Percentiles rank a stretch among this genome's conserved stretches.
These are phyloP conservation scores for Drosophila ananassae DNA, from an alignment of 1,140 invertebrate species.

Conservation along the genomic window DNA sequence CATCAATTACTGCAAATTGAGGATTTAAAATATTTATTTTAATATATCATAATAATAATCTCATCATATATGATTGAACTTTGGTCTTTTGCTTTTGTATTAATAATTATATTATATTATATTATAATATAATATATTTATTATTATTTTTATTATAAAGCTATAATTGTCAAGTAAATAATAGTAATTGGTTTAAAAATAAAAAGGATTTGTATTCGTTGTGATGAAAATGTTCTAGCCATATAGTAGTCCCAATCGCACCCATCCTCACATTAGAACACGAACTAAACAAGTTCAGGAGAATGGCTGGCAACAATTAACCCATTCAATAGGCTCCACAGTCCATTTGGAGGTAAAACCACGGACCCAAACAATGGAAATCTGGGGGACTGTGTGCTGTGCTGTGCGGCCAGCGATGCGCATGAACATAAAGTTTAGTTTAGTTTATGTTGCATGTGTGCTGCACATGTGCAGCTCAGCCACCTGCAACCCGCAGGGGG, in stretches of 20 bases:
- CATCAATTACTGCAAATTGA: too few relatives aligned
- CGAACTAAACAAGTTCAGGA: slow-evolving; percentile 26
- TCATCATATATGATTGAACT: too few relatives aligned
- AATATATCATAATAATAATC: too few relatives aligned
- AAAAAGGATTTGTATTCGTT: too few relatives aligned
- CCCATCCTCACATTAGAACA: neutral
- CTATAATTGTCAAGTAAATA: too few relatives aligned
- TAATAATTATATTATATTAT: too few relatives aligned
- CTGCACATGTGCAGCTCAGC: slow-evolving; percentile 52
- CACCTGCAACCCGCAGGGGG: neutral
- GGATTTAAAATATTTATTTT: too few relatives aligned
- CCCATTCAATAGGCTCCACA: slow-evolving; percentile 27
- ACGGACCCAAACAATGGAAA: slow-evolving; percentile 36
- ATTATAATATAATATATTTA: too few relatives aligned
- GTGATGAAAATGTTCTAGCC: neutral
- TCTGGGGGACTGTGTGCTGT: slow-evolving; percentile 41
- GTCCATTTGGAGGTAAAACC: slow-evolving; percentile 21
- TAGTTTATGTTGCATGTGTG: slow-evolving; percentile 48
- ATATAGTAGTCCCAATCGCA: neutral
- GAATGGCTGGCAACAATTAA: slow-evolving; percentile 50
- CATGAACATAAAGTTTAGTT: slow-evolving; percentile 66
- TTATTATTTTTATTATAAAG: too few relatives aligned
- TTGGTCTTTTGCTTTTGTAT: too few relatives aligned
- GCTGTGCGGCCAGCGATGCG: slow-evolving; percentile 57
- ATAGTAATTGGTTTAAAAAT: too few relatives aligned